Base-by-base conservation (phyloP, 2,888 invertebrate genomes). In the Cataglyphis cursor region DNA sequence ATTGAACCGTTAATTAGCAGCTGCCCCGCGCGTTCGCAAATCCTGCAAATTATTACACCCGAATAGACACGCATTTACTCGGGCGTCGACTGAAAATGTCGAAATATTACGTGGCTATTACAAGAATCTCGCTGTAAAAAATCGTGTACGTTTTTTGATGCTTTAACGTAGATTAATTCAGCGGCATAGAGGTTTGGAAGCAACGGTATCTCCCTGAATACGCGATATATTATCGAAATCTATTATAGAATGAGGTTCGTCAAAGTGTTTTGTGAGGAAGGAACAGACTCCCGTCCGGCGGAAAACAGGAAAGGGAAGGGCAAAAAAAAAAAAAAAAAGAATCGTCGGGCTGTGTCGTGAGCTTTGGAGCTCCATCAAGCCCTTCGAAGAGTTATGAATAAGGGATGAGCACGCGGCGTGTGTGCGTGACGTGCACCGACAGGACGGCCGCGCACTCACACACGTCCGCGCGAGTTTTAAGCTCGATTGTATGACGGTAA, bases 1-100 rank as follows among this genome's bases (percentile, higher is more conserved):
- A 93, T 93, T 91, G 92, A 91, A 92, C 89, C 91, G 90, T 93
- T 92, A 92, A 93, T 92, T 93, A 91, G 89, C 91, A 83, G 84
- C 83, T 76, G 74, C 83, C 87, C 73, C 44, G 62, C 68, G 21
- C 82, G 65, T 72, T 54, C 65, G 21, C n/a, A 59, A 24, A 31
- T 65, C 81, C 78, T 28, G 54, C 84, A 59, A 84, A 68, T 68
- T 83, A 82, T 89, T 81, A 84, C 83, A 59, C 81, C 28, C 70
- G 72, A 64, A 51, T 73, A 35, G 44, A n/a, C 31, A n/a, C 18
- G 31, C 21, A 31, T 31, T 24, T 72, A 18, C 44, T 66, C 24
- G 35, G 3, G 10, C 66, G 64, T 10, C 9, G 3, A 31, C 72
- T 72, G 51, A 70, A 83, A 84, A 59, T 75, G 54, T n/a, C 72